Base-by-base conservation (phyloP, 1,140 invertebrate genomes). In the Cylas formicarius region DNA sequence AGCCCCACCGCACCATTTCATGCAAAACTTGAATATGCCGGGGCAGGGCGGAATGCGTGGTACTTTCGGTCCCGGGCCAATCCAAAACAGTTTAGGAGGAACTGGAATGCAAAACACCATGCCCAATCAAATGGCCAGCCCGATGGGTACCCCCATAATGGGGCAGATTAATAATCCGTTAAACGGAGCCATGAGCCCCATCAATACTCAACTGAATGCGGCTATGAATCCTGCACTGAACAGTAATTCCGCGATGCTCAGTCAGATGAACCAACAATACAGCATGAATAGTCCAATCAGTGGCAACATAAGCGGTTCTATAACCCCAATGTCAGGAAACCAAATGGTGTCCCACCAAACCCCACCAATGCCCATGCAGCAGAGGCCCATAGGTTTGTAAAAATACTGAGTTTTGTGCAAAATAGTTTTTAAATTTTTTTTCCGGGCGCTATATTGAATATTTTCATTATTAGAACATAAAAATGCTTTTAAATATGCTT, bases 1-100 rank as follows among this genome's bases (percentile, higher is more conserved):
- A 33, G 75, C 71, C 10, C 72, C 74, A 43, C 71, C 72, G 38
- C 75, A 77, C 66, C 70, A 71, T 33, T 78, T 73, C 47, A 69
- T 73, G 50, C 66, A 72, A 43, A 71, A 72, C 22, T 72, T 76
- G 49, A 69, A 72, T 41, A 75, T 68, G 58, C 53, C 69, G 7
- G 74, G 74, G 50, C 72, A 73, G 62, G 63, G 62, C 22, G 56
- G 66, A 7, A 72, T 76, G 66, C 62, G 74, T 31, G 69, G 57
- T 47, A 74, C 76, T 50, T 77, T 76, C 65, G 73, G 68, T 10
- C 66, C 68, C 14, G 23, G 68, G 23, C 58, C 63, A 29, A 64
- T 67, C 50, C 62, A 60, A 46, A 60, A 48, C 32, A 72, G 73
- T 62, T 72, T 77, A 64, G 71, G 71, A 21, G 56, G 68, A 18